Base-by-base conservation (phyloP, 1,140 invertebrate species). In the Oryzaephilus surinamensis region DNA sequence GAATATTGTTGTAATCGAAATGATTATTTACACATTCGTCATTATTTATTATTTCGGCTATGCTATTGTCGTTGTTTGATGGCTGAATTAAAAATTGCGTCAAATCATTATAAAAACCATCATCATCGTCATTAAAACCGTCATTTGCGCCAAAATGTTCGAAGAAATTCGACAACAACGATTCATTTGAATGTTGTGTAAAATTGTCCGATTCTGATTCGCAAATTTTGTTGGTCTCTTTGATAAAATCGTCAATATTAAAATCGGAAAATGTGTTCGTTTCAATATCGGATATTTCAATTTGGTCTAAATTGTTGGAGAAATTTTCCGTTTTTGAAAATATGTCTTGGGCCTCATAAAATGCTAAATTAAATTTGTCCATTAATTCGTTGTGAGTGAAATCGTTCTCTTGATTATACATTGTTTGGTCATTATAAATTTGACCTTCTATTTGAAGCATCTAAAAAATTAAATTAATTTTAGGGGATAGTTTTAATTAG, bases 361-460 rank as follows among this genome's bases (percentile, higher is more conserved):
- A 62, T 4, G 60, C 60, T 6, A 56, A 33, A 31, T 59, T 60
- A 43, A 62, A 62, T 42, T 62, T 62, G 24, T 59, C 55, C 48
- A 57, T 50, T 3, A 62, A 38, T 43, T 59, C 59, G 8, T 35
- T 42, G 49, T 59, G 59, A 11, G 51, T 54, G 15, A 48, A 42
- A 20, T 54, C 43, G 20, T 43, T 49, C 11, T 49, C 19, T 12
- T 46, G 46, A 24, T 52, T 41, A 32, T 49, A 51, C 4, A 51
- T 34, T 41, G 43, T 10, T 51, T 45, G 20, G 41, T 39, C 31
- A 38, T 32, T 26, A 34, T 36, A 34, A 42, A 47, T n/a, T n/a
- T n/a, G n/a, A n/a, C n/a, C n/a, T n/a, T n/a, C n/a, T n/a, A n/a
- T n/a, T n/a, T n/a, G n/a, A n/a, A n/a, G n/a, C n/a, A n/a, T n/a